Conservation (phyloP, 1,140 invertebrate genomes). For the Anastrepha ludens region DNA sequence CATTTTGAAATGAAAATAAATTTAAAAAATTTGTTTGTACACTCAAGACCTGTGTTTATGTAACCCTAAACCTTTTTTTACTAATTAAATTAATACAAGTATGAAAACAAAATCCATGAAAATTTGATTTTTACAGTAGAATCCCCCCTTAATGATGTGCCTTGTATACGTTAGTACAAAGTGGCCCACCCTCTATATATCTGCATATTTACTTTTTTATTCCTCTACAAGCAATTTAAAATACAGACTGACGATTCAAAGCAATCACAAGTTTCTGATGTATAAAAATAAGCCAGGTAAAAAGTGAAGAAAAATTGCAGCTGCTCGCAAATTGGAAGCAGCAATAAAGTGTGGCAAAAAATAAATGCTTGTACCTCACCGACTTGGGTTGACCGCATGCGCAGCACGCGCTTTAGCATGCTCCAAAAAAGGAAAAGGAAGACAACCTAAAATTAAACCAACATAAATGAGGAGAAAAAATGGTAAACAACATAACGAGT, state of each 20-base stretch:
- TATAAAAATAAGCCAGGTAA: background rate
- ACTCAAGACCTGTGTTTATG: too few relatives aligned
- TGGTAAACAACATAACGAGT: background rate
- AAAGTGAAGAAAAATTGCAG: conserved; percentile 42
- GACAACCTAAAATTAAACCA: background rate
- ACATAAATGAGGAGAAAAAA: background rate
- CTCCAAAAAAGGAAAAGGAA: conserved; percentile 15
- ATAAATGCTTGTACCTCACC: background rate
- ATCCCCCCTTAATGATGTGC: too few relatives aligned
- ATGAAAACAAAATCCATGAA: too few relatives aligned
- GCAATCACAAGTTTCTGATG: background rate
- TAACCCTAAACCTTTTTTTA: too few relatives aligned
- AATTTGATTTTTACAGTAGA: too few relatives aligned
- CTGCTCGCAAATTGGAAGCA: background rate
- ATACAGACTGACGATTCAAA: background rate
- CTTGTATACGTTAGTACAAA: too few relatives aligned
- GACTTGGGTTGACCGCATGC: conserved; percentile 37
- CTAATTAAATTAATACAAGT: too few relatives aligned
- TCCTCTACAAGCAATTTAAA: background rate
- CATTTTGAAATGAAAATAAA: too few relatives aligned
- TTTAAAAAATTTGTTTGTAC: too few relatives aligned
- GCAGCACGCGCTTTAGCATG: conserved; percentile 36
- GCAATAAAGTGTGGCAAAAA: background rate
- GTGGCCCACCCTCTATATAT: background rate
- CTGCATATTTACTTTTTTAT: background rate